These are phyloP conservation scores for Sebastes alutus DNA, from an alignment of 2,797 vertebrate species.

Conservation along the genomic window DNA sequence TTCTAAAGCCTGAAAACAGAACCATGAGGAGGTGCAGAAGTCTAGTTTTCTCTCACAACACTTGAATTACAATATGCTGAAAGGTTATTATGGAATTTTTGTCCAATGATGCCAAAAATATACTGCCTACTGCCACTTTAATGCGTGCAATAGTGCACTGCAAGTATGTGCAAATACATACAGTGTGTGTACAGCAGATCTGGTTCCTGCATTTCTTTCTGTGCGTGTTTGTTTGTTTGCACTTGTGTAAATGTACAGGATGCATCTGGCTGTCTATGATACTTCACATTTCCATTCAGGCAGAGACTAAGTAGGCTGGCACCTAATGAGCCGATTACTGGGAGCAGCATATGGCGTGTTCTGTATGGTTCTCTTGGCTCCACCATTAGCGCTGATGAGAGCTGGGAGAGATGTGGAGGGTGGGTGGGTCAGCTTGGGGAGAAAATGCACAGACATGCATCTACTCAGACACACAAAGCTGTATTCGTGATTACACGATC, in stretches of 20 bases:
- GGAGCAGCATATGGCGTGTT: constrained; percentile 76
- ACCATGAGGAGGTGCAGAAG: no score
- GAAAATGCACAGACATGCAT: constrained; percentile 25
- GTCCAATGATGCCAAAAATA: no score
- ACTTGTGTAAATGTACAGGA: constrained; percentile 20
- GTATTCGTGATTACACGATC: background rate
- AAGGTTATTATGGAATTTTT: no score
- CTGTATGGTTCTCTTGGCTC: constrained; percentile 68
- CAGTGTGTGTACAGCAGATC: background rate
- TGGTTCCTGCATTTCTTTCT: background rate
- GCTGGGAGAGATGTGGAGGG: constrained; percentile 43
- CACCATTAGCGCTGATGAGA: constrained; percentile 65
- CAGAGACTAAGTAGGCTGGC: constrained; percentile 69
- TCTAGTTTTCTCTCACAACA: no score
- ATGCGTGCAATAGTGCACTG: background rate
- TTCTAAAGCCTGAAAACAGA: no score
- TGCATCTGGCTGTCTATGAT: constrained; percentile 63
- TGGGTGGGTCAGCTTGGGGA: constrained; percentile 43
- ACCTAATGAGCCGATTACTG: constrained; percentile 75
- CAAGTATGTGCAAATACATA: background rate
- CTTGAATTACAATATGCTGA: no score
- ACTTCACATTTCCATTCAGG: constrained; percentile 62
- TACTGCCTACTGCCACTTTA: no score
- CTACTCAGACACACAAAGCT: constrained; percentile 25
- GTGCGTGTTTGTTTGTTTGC: constrained; percentile 15